Base-by-base conservation (phyloP, 1,140 invertebrate species). In the Calephelis nemesis region DNA sequence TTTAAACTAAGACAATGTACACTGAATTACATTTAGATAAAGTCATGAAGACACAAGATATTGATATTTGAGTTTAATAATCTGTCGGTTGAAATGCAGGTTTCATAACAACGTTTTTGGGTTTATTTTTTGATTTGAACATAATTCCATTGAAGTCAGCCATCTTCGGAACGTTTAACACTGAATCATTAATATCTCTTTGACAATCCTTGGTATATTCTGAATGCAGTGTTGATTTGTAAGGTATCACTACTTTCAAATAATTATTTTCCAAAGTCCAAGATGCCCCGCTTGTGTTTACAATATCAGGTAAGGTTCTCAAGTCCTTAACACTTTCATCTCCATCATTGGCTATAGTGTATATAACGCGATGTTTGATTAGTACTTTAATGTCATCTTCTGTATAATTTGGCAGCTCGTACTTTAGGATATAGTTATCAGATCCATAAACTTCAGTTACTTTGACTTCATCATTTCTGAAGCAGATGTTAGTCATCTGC, bases 391-490 rank as follows among this genome's bases (percentile, higher is more conserved):
- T 63, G 10, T 63, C 9, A 63, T 63, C 62, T n/a, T 13, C 42
- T 15, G n/a, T 45, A 30, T 13, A 63, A 42, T 15, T 30, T 5
- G 40, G 62, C 4, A 63, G 8, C 7, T 63, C 8, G 12, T 63
- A 63, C 39, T 63, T 63, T 2, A 63, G 40, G 1, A 47, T n/a
- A 47, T 63, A 47, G n/a, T 10, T 47, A 10, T 47, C n/a, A 19
- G 42, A 45, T 45, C 62, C 62, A 47, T 63, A 63, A 10, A 63
- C 12, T 63, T 63, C 62, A 47, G n/a, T 47, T 10, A n/a, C 62
- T 47, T 47, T 9, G 1, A 47, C 15, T 0, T 8, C 15, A 13
- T 63, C 45, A 40, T 47, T 12, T 63, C 45, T 15, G 8, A 9
- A 7, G 8, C 62, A 63, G 6, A 47, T 19, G 15, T 12, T 40